A percentile compares a stretch with the other conserved stretches of the same genome.
phyloP scores from a whole-genome alignment of 2,888 invertebrate genomes.

The Anorthoa munda region DNA sequence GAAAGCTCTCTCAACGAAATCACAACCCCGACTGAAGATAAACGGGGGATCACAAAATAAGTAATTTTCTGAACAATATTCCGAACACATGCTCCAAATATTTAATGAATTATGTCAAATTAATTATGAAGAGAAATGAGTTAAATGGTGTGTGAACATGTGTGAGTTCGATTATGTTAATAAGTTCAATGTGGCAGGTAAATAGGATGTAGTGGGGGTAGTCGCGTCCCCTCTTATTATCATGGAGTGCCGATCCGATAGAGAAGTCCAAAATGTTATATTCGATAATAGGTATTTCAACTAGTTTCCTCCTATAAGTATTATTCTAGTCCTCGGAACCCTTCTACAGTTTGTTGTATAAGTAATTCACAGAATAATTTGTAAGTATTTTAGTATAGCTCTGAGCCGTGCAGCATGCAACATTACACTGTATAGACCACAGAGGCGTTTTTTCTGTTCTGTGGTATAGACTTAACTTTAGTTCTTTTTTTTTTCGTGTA shows the following conservation, averaged over 20 bases:
- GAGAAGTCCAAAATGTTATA: too few species aligned
- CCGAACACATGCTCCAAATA: constrained; percentile 2
- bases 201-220: neutral
- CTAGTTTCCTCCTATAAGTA: too few species aligned
- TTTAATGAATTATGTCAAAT: constrained; percentile 56
- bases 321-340: too few species aligned
- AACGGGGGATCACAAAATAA: neutral
- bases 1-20: constrained; percentile 47
- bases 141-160: constrained; percentile 60
- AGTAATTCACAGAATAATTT: neutral
- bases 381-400: neutral
- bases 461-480: too few species aligned
- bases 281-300: too few species aligned
- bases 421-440: too few species aligned
- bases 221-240: too few species aligned
- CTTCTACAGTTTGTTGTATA: neutral
- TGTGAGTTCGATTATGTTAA: constrained; percentile 60
- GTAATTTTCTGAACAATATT: constrained; percentile 23
- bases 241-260: too few species aligned
- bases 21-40: constrained; percentile 52
- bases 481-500: too few species aligned
- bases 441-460: too few species aligned
- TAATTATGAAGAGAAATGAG: constrained; percentile 51
- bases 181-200: constrained; percentile 5
- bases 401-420: too few species aligned